Conservation (phyloP, 92 coral and sea anemone species). For the Phenganax subtilis region DNA sequence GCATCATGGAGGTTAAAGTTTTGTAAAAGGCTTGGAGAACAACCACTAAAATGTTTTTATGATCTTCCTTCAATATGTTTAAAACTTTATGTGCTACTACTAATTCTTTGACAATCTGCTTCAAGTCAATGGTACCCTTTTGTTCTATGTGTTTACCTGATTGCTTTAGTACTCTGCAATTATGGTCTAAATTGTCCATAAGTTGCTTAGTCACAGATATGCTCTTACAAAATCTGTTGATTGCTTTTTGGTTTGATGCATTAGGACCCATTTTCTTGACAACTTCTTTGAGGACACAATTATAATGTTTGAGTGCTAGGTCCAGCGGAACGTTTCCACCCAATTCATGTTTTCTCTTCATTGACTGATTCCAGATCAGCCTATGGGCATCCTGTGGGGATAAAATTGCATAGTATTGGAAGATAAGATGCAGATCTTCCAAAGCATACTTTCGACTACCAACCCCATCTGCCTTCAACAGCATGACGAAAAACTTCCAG, state of each 20-base stretch:
- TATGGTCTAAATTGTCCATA: conserved; percentile 8
- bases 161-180: conserved; percentile 21
- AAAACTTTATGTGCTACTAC: conserved; percentile 6
- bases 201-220: conserved; percentile 7
- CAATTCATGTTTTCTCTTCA: conserved; percentile 14
- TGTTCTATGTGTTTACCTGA: conserved; percentile 6
- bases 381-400: conserved; percentile 6
- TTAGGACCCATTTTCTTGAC: conserved; percentile 22
- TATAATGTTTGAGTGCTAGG: conserved; percentile 1
- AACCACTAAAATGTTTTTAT: background rate
- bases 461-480: conserved; percentile 16
- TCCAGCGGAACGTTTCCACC: conserved; percentile 19
- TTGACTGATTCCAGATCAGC: conserved; percentile 7
- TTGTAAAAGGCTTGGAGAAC: background rate
- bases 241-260: conserved; percentile 9
- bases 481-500: conserved; percentile 17
- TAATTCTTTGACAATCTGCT: conserved; percentile 10
- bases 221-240: conserved; percentile 1
- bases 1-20: background rate
- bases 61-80: conserved; percentile 11
- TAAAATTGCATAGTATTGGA: background rate
- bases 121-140: background rate
- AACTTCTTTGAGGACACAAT: background rate
- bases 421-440: conserved; percentile 15
- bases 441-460: conserved; percentile 21